These are phyloP conservation scores for Rhagologus leucostigma DNA, from an alignment of 2,113 vertebrate genomes.

Conservation along the genomic window DNA sequence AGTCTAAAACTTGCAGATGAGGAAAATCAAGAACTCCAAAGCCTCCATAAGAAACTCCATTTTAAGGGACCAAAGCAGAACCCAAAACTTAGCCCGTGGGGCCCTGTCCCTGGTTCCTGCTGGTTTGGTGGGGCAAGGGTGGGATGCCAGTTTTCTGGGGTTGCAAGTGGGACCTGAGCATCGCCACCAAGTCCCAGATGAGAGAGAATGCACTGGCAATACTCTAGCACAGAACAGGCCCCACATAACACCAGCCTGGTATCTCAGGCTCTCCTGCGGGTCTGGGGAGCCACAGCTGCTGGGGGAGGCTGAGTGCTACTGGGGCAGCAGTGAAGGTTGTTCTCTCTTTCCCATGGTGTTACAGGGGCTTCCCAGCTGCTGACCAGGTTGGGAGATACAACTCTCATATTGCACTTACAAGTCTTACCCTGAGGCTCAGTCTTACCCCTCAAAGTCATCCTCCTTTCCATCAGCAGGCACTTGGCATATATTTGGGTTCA, in stretches of 20 bases:
- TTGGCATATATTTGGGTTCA: background rate
- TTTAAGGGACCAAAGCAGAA: background rate
- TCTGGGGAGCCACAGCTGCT: background rate
- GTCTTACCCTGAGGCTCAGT: background rate
- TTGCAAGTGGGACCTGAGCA: background rate
- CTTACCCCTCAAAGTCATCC: background rate
- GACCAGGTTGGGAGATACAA: background rate
- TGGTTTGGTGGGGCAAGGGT: background rate
- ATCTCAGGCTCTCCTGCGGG: background rate
- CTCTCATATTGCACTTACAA: background rate
- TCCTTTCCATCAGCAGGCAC: background rate
- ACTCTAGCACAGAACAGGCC: too few species aligned
- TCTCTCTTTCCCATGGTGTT: background rate
- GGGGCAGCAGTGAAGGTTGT: background rate
- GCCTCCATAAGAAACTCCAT: background rate
- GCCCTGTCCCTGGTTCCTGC: accelerated
- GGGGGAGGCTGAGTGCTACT: background rate
- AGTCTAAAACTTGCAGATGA: background rate
- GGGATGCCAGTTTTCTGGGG: background rate
- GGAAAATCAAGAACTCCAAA: background rate
- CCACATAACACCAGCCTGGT: background rate
- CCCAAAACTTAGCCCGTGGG: background rate
- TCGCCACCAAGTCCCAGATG: background rate
- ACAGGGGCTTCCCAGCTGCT: background rate
- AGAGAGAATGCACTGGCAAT: background rate